Base-by-base conservation (phyloP, 1,140 invertebrate species). In the Temnothorax longispinosus region DNA sequence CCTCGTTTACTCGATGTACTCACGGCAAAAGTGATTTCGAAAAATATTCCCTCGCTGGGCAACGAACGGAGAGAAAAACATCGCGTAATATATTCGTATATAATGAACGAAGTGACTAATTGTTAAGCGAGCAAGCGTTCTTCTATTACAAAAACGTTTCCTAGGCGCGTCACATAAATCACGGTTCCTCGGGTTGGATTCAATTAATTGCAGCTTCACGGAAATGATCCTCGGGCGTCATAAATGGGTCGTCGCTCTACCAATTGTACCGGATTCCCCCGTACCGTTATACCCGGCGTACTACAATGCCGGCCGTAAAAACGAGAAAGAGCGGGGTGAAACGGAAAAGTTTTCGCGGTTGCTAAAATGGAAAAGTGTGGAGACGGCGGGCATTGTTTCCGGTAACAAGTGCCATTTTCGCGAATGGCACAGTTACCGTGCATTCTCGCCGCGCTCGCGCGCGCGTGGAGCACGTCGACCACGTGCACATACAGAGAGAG, bases 371-470 rank as follows among this genome's bases (percentile, higher is more conserved):
- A 71, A 81, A 62, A 82, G 64, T 13, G 21, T 15, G 38, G 77
- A 82, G 64, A 44, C 77, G 38, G 32, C 50, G 85, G 41, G 56
- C 54, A 85, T 87, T 88, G 85, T 88, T 87, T 82, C 85, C 85
- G 85, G 75, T 82, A 75, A 75, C 64, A 72, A 78, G 78, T 87
- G 82, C 65, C 72, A 88, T 89, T 84, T 89, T 86, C 86, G 86
- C 78, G 85, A 89, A 88, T 86, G 87, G 69, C 72, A 88, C 88
- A 76, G 86, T 88, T 85, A 86, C 41, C 64, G 64, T 71, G 85
- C 78, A 84, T 87, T 87, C 78, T 65, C 87, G 21, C 27, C 64
- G 41, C 27, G 35, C 38, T 67, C 54, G 58, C n/a, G 71, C n/a
- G 71, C 41, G 44, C 86, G 47, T 77, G 74, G 21, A 5, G 21